A percentile compares a stretch with the other conserved stretches of the same genome.
Conservation (phyloP, 2,888 invertebrate genomes). For the Dryobotodes eremita region DNA sequence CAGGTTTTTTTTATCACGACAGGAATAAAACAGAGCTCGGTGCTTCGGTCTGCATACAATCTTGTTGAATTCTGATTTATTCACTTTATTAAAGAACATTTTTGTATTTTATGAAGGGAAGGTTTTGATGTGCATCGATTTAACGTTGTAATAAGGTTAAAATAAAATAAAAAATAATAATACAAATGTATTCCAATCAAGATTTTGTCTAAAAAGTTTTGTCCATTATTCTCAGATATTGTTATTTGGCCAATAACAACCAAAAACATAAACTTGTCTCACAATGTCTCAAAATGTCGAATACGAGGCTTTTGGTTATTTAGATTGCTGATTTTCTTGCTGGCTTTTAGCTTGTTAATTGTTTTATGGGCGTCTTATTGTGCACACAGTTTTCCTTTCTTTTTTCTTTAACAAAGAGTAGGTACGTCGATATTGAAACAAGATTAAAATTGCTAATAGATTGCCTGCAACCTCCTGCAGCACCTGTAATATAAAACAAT, state of each 20-base stretch:
- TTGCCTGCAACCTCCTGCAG: conserved; percentile 20
- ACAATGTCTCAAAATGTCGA: neutral
- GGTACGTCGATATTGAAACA: conserved; percentile 32
- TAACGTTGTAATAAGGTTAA: neutral
- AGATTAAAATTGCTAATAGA: conserved; percentile 46
- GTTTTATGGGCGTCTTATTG: neutral
- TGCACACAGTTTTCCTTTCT: neutral
- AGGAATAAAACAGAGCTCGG: conserved; percentile 42
- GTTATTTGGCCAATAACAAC: neutral
- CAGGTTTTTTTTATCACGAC: conserved; percentile 50
- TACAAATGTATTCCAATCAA: neutral
- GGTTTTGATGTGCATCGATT: conserved; percentile 22
- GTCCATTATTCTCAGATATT: neutral
- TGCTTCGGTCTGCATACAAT: conserved; percentile 32
- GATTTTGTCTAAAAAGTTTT: neutral
- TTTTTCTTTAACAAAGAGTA: neutral
- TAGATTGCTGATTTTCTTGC: neutral
- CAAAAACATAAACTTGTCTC: no score
- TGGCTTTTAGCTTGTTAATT: no score
- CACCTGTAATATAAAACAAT: conserved; percentile 37
- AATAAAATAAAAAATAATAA: neutral
- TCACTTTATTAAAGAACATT: conserved; percentile 30
- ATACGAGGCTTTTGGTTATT: neutral
- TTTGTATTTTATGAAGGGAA: conserved; percentile 11
- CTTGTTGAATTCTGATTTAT: conserved; percentile 53